Evolutionary conservation across 2,888 invertebrate species (phyloP), one percentile per base, ranked within the genome.

Genomic region (Cerceris ruficornis): DNA sequence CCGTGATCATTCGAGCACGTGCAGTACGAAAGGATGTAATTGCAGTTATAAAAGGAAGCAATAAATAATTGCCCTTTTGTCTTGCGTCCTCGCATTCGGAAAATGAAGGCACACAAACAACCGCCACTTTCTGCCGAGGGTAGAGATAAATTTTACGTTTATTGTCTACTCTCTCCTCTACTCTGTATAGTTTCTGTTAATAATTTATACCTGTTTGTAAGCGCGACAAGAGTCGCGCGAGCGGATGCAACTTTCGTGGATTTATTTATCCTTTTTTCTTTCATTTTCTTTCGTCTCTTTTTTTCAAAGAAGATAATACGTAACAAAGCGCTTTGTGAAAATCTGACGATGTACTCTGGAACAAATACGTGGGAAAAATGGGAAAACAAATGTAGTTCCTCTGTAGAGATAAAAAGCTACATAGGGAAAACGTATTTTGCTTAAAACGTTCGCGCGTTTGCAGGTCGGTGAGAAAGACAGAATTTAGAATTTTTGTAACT

Each of bases 81-180:
- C 52, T 59, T n/a, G 43, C 55, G 70, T 11, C 14, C 28, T 50
- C 57, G 39, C 4, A 28, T 28, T 28, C 28, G 43, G 41, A 71
- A 78, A 77, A 77, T 71, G 67, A 67, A 66, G 58, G 70, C 17
- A 55, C 73, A 77, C 73, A 82, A 77, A 82, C 65, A 68, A 70
- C 15, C 52, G 68, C 46, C 9, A 8, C 9, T 11, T 46, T 46
- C 46, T 46, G 9, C 6, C 8, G 46, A 46, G 11, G 46, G 46
- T 46, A 46, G 46, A 61, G 43, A 81, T 81, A 78, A 82, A 81
- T 81, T 81, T 82, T 67, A 28, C 81, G 69, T 82, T 78, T 71
- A 81, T 82, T 78, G 70, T 71, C 54, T 75, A 41, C 49, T 9
- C 28, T 9, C 42, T 13, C n/a, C 42, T 28, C 28, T 28, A 28